phyloP scores from a whole-genome alignment of 2,888 invertebrate genomes.

The Oligia latruncula region DNA sequence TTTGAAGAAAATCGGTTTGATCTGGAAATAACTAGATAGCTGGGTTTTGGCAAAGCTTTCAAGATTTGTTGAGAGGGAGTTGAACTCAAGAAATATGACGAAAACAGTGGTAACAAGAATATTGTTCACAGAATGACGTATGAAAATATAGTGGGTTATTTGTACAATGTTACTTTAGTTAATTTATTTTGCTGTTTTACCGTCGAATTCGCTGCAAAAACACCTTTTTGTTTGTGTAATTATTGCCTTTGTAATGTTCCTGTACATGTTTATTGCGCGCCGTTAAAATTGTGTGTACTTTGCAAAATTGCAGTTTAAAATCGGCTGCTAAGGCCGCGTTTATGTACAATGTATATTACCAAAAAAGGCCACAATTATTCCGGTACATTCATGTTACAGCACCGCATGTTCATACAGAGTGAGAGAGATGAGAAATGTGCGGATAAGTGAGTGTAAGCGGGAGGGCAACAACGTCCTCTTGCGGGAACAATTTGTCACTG shows the following conservation, averaged over 20 bases:
- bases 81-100: conserved; percentile 16
- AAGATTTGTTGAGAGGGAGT: conserved; percentile 7
- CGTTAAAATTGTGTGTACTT: conserved; percentile 61
- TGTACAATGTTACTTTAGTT: not conserved
- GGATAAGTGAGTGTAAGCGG: conserved; percentile 71
- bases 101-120: not conserved
- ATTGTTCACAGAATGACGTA: not conserved
- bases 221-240: conserved; percentile 39
- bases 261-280: conserved; percentile 53
- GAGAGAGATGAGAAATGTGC: conserved; percentile 72
- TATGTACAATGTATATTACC: conserved; percentile 61
- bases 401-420: conserved; percentile 70
- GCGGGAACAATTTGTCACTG: conserved; percentile 89
- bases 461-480: conserved; percentile 77
- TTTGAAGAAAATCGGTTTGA: conserved; percentile 30
- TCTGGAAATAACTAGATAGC: conserved; percentile 37
- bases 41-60: conserved; percentile 34
- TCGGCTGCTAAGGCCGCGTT: conserved; percentile 47
- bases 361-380: conserved; percentile 77
- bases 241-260: conserved; percentile 25
- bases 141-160: not conserved
- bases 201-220: conserved; percentile 12
- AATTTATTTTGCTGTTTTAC: conserved; percentile 7
- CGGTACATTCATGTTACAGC: conserved; percentile 75
- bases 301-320: conserved; percentile 61